A percentile compares a stretch with the other conserved stretches of the same genome.
Conservation (phyloP, 2,113 vertebrate genomes). For the Gymnobelideus leadbeateri region DNA sequence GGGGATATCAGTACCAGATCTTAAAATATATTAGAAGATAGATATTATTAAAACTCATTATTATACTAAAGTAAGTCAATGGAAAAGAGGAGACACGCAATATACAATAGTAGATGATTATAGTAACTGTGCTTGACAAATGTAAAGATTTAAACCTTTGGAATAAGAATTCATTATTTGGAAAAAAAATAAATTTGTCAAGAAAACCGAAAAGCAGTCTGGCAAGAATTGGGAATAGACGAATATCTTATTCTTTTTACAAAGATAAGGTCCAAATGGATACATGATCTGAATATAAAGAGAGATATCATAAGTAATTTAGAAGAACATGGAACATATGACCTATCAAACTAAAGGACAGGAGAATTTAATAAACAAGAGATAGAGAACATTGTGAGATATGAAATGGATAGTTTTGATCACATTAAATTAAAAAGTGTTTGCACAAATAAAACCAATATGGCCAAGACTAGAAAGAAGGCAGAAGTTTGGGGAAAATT, state of each 20-base stretch:
- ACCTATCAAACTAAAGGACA: not conserved
- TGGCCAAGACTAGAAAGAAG: not conserved
- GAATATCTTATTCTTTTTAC: not conserved
- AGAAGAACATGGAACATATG: not conserved
- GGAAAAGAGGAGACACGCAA: not conserved
- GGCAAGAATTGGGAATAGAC: not conserved
- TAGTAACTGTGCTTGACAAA: not conserved
- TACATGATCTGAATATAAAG: not conserved
- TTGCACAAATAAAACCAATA: not conserved
- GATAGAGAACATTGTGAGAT: not conserved
- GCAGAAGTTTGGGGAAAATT: not conserved
- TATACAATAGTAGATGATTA: not conserved
- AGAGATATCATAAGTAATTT: not conserved
- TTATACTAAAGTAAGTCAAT: not conserved
- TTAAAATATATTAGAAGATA: not conserved
- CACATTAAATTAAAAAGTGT: not conserved
- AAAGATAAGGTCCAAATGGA: not conserved
- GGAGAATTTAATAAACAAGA: not conserved
- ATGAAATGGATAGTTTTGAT: not conserved
- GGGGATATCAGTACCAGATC: not conserved
- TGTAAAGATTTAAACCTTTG: not conserved
- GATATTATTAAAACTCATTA: not conserved
- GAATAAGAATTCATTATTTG: not conserved
- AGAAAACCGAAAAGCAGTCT: not conserved
- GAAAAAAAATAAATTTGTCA: not conserved